phyloP scores from a whole-genome alignment of 2,797 vertebrate species.

The Melopsittacus undulatus region DNA sequence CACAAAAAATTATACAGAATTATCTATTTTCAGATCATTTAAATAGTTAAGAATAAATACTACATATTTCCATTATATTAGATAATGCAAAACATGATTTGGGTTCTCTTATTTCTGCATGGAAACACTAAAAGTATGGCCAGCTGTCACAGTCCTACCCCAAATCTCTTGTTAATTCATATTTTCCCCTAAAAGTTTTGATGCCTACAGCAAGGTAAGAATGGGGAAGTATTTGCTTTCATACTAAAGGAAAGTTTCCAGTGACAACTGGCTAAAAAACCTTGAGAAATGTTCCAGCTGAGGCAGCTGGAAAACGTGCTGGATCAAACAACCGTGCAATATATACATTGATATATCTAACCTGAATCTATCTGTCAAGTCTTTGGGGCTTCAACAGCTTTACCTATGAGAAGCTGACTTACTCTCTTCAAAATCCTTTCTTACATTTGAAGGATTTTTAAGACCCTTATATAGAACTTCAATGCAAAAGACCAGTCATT shows the following conservation, averaged over 20 bases:
- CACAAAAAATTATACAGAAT: neutral
- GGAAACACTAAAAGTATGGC: neutral
- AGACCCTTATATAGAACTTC: neutral
- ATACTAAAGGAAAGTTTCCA: neutral
- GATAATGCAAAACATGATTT: neutral
- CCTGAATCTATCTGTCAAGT: neutral
- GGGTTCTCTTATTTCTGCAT: neutral
- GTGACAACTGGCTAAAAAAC: neutral
- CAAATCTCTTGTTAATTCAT: neutral
- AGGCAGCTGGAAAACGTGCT: neutral
- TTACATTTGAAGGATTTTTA: neutral
- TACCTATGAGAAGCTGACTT: neutral
- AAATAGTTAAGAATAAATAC: neutral
- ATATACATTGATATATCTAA: neutral
- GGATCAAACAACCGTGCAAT: neutral
- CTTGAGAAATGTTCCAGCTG: neutral
- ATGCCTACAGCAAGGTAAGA: neutral
- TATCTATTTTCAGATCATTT: neutral
- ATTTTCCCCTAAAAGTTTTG: neutral
- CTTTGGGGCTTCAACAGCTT: neutral
- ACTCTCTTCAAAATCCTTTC: neutral
- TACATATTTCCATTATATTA: neutral
- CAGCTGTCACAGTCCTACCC: neutral
- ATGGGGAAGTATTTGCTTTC: neutral
- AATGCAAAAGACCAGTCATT: neutral